Base-by-base conservation (phyloP, 1,140 invertebrate species). In the Formica exsecta region DNA sequence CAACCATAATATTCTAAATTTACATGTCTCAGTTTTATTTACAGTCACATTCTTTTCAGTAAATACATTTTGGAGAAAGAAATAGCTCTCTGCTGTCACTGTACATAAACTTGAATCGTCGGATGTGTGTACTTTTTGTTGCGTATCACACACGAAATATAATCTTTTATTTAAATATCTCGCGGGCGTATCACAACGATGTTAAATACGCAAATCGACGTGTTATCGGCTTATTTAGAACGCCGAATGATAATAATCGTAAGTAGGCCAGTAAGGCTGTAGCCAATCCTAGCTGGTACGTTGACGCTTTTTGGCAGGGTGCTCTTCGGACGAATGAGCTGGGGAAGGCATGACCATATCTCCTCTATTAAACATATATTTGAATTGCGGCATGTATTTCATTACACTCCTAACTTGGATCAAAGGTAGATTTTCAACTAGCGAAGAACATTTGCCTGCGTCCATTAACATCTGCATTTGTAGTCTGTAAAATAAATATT, bases 341-440 rank as follows among this genome's bases (percentile, higher is more conserved):
- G 92, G 90, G 51, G 91, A 80, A 65, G 93, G 91, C 76, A 93
- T 92, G 48, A 90, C 74, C 90, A 93, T 93, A 38, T 93, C 94
- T 62, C 91, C 91, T 84, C 95, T 95, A 66, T 95, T 95, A 92
- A 98, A 96, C 96, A 98, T 97, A 94, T 98, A 98, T 92, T 97
- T 97, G 93, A 98, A 95, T 93, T 98, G 98, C n/a, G 97, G 97
- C 97, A 98, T 98, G 93, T 96, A 98, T 88, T 97, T 96, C 95
- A 98, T 97, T 73, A 98, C 97, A 94, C 97, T 97, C 83, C 97
- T 96, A 77, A 98, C 97, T 95, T 97, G 97, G 61, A 98, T 97
- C 81, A 98, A 94, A 36, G 97, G 96, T 89, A 97, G 92, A 59
- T 95, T 95, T 70, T 96, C 96, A 80, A 95, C 96, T 62, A 96